Conservation (phyloP, 2,113 vertebrate genomes). For the Microcebus ravelobensis region DNA sequence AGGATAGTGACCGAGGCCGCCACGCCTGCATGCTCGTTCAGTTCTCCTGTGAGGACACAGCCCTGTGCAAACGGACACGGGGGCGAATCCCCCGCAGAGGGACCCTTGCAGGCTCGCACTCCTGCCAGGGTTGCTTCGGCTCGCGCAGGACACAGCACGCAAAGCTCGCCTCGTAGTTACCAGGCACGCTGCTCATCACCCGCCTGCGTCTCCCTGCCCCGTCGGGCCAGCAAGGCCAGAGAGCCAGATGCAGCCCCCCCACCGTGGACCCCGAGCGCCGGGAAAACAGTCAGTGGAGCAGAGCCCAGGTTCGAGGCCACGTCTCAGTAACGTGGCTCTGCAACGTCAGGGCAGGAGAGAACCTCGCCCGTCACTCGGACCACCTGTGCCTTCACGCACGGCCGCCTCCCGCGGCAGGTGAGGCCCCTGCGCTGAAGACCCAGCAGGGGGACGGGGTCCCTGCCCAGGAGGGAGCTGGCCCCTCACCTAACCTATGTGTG, state of each 20-base stretch:
- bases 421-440: fast-evolving
- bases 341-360: fast-evolving
- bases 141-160: fast-evolving
- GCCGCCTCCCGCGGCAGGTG: fast-evolving
- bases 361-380: fast-evolving
- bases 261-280: fast-evolving
- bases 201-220: fast-evolving
- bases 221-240: background rate
- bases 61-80: fast-evolving
- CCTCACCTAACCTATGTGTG: fast-evolving
- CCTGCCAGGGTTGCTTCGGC: fast-evolving
- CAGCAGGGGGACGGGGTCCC: fast-evolving
- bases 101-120: fast-evolving
- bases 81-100: fast-evolving
- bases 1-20: background rate
- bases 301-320: fast-evolving
- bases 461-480: too few relatives aligned
- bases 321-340: fast-evolving
- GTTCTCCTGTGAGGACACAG: fast-evolving
- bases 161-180: fast-evolving
- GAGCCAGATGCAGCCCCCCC: background rate
- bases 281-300: fast-evolving
- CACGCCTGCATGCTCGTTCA: fast-evolving
- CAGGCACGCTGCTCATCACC: fast-evolving
- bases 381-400: fast-evolving